A percentile compares a stretch with the other conserved stretches of the same genome.
Conservation (phyloP, 2,797 vertebrate genomes). For the Acanthiza pusilla region DNA sequence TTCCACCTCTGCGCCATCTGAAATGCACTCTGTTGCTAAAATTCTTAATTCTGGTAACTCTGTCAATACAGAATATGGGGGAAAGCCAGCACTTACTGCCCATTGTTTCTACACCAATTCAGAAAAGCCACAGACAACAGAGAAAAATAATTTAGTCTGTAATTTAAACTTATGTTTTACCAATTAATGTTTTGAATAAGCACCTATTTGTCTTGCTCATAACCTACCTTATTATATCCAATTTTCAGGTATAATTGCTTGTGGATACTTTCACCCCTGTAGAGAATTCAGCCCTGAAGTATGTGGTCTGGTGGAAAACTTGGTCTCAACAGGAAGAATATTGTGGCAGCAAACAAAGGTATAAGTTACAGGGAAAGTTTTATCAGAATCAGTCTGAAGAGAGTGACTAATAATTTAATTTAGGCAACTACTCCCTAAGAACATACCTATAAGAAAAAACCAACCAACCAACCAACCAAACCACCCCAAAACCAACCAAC, state of each 20-base stretch:
- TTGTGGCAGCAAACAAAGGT: conserved; percentile 81
- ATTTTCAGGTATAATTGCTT: conserved; percentile 75
- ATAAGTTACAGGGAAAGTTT: not conserved
- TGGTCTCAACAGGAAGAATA: conserved; percentile 71
- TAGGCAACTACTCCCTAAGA: not conserved
- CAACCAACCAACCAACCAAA: not conserved
- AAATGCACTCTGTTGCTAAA: not conserved
- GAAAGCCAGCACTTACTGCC: not conserved
- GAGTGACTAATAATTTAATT: not conserved
- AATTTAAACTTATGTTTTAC: not conserved
- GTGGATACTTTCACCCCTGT: conserved; percentile 75
- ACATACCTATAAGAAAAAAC: not conserved
- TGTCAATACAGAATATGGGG: not conserved
- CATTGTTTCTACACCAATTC: not conserved
- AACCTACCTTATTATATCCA: not conserved
- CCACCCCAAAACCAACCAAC: too few species aligned
- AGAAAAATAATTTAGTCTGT: not conserved
- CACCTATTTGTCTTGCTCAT: not conserved
- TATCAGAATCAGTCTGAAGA: not conserved
- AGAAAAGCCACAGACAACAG: not conserved
- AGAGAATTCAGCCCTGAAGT: conserved; percentile 70
- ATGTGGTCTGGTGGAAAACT: conserved; percentile 62
- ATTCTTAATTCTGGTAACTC: not conserved
- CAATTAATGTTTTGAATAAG: not conserved
- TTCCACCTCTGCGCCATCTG: not conserved